Percentiles rank a stretch among this genome's conserved stretches.
These are phyloP conservation scores for Peucedramus taeniatus DNA, from an alignment of 2,113 vertebrate genomes.

Conservation along the genomic window DNA sequence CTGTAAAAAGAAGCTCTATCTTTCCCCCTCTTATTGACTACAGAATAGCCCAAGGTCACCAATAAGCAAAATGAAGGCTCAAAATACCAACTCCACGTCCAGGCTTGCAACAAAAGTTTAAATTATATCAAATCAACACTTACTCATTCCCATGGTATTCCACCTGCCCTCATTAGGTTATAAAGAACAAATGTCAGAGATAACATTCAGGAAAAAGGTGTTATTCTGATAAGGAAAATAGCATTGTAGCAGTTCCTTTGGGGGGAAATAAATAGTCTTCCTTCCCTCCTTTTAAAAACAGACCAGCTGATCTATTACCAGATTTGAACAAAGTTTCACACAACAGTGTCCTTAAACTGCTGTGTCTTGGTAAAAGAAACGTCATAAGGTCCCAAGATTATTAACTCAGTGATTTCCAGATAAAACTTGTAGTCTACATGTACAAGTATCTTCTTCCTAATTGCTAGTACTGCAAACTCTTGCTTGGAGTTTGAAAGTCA, in stretches of 20 bases:
- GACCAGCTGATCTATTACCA: conserved; percentile 10
- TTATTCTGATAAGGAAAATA: conserved; percentile 59
- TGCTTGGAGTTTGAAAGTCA: conserved; percentile 13
- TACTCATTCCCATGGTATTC: conserved; percentile 43
- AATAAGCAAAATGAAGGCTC: conserved; percentile 11
- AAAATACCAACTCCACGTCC: not conserved
- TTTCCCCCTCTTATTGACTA: not conserved
- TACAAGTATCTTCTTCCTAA: not conserved
- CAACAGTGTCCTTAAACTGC: not conserved
- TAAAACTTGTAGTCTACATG: not conserved
- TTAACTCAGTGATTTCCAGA: conserved; percentile 26
- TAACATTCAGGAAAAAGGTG: conserved; percentile 62
- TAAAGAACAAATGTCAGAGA: conserved; percentile 53
- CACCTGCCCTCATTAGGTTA: conserved; percentile 44
- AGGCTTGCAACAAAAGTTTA: conserved; percentile 27
- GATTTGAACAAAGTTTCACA: conserved; percentile 18
- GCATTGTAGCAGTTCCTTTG: conserved; percentile 44
- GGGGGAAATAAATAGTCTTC: conserved; percentile 48
- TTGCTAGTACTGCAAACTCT: not conserved
- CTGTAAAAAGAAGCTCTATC: not conserved
- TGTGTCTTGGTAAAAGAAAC: not conserved
- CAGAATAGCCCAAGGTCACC: conserved; percentile 3
- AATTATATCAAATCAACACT: conserved; percentile 47
- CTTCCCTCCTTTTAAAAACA: conserved; percentile 58
- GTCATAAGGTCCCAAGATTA: not conserved